Evolutionary conservation across 2,113 vertebrate species (phyloP).

Genomic region (zebrafish (Danio rerio)): DNA sequence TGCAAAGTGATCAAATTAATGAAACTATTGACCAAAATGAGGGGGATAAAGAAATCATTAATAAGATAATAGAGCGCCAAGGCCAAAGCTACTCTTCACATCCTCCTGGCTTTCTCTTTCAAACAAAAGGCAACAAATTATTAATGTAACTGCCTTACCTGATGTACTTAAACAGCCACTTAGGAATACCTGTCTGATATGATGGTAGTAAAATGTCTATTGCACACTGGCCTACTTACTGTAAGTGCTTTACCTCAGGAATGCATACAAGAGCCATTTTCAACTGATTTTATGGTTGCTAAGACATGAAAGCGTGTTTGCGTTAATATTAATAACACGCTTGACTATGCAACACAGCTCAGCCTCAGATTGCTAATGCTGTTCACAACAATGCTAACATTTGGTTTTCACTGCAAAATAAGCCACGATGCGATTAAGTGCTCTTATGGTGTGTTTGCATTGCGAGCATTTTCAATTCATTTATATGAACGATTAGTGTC

Average conservation of each 20-base stretch:
- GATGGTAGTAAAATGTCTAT: not conserved
- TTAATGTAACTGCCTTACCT: conserved; percentile 24
- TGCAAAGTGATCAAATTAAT: too few species aligned
- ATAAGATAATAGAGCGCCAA: too few species aligned
- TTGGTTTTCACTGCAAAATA: too few species aligned
- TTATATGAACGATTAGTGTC: too few species aligned
- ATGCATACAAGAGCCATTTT: conserved; percentile 9
- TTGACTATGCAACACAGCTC: not conserved
- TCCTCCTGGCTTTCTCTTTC: not conserved
- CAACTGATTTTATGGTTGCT: not conserved
- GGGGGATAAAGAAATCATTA: too few species aligned
- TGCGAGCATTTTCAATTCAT: too few species aligned
- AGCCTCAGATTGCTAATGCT: not conserved
- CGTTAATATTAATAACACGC: not conserved
- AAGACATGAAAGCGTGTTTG: not conserved
- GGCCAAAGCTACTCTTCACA: too few species aligned
- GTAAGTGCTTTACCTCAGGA: not conserved
- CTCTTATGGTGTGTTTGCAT: too few species aligned
- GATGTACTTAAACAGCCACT: conserved; percentile 4
- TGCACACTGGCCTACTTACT: conserved; percentile 18
- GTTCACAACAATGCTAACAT: not conserved
- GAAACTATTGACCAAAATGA: too few species aligned
- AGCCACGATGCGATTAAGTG: too few species aligned
- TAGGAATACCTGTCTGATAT: conserved; percentile 2
- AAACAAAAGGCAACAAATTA: conserved; percentile 11